Conservation (phyloP, 2,888 invertebrate genomes). For the Cancer borealis region DNA sequence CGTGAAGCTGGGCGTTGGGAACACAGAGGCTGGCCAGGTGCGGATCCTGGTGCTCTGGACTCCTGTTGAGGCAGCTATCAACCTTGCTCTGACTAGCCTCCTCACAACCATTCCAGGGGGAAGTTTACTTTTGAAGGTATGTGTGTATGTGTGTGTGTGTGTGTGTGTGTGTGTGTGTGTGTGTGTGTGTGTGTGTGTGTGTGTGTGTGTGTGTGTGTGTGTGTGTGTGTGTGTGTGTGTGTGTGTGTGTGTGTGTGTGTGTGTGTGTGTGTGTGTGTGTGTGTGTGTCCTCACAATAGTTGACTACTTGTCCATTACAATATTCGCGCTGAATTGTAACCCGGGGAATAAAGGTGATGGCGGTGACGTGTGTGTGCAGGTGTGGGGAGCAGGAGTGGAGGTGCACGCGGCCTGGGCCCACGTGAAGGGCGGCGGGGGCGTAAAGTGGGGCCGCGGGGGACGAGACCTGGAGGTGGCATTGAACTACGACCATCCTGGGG, state of each 20-base stretch:
- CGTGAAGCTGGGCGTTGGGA: conserved; percentile 37
- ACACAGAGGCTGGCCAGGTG: conserved; percentile 48
- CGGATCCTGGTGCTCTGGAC: conserved; percentile 48
- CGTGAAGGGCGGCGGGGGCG: conserved; percentile 48
- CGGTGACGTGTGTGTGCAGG: conserved; percentile 8
- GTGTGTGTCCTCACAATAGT: neutral
- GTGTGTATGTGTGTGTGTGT: neutral
- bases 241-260: neutral
- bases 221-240: neutral
- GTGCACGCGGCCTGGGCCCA: conserved; percentile 58
- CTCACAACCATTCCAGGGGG: conserved; percentile 44
- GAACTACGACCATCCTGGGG: conserved; percentile 55
- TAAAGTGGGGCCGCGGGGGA: conserved; percentile 62
- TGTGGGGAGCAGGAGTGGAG: conserved; percentile 36
- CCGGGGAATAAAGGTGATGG: neutral
- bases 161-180: neutral
- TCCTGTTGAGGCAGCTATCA: conserved; percentile 46
- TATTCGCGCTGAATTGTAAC: neutral
- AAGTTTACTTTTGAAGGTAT: conserved; percentile 51
- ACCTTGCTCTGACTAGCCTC: conserved; percentile 55
- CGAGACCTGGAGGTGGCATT: conserved; percentile 54
- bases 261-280: neutral
- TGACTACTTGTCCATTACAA: neutral
- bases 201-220: too few relatives aligned
- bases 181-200: neutral